A percentile compares a stretch with the other conserved stretches of the same genome.
Conservation (phyloP, 2,113 vertebrate genomes). For the Peromyscus leucopus region DNA sequence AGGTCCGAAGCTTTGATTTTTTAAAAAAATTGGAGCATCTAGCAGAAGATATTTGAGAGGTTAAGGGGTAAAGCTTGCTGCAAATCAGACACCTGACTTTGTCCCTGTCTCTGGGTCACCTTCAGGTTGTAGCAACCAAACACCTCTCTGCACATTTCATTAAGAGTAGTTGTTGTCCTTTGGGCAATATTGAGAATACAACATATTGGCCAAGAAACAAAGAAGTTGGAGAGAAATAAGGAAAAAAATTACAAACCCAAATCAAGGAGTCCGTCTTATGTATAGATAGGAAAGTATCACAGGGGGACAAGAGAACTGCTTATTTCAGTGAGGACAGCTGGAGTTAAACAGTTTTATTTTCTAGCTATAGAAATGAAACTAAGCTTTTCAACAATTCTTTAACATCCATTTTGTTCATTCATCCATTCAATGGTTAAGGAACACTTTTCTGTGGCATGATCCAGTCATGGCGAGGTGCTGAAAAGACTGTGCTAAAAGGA, state of each 20-base stretch:
- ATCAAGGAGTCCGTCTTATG: not conserved
- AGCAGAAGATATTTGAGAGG: not conserved
- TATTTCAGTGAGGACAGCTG: not conserved
- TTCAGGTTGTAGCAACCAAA: not conserved
- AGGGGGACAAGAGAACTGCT: not conserved
- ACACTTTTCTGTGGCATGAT: not conserved
- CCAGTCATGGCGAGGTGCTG: not conserved
- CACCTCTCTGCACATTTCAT: not conserved
- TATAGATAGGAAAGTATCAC: not conserved
- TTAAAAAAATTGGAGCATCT: not conserved
- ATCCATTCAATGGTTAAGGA: not conserved
- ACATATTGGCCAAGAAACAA: not conserved
- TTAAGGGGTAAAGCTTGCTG: not conserved
- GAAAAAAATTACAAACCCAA: not conserved
- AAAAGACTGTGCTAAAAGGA: not conserved
- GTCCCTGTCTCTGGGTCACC: not conserved
- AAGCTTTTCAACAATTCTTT: not conserved
- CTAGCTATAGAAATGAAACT: not conserved
- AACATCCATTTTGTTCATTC: not conserved
- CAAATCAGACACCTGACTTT: not conserved
- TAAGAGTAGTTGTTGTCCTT: not conserved
- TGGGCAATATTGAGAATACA: constrained; percentile 6
- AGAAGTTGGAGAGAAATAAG: not conserved
- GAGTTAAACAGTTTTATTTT: not conserved
- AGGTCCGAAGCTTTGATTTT: not conserved